A percentile compares a stretch with the other conserved stretches of the same genome.
These are phyloP conservation scores for Acipenser transmontanus DNA, from an alignment of 2,797 vertebrate species.

Conservation along the genomic window DNA sequence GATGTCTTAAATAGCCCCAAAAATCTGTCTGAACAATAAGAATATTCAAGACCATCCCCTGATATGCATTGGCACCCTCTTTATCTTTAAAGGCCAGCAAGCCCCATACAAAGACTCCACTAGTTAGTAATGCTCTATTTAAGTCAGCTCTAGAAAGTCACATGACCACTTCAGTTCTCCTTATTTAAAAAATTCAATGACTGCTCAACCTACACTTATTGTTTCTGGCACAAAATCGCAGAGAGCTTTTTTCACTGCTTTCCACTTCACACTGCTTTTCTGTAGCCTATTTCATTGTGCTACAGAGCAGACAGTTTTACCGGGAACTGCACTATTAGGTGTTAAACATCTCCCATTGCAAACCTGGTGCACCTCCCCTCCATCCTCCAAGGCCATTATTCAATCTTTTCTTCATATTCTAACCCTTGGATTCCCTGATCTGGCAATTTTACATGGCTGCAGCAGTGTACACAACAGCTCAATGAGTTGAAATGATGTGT, in stretches of 20 bases:
- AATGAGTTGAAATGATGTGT: too few species aligned
- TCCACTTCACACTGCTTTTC: too few species aligned
- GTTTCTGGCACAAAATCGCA: background rate
- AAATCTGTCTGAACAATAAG: slow-evolving; percentile 57
- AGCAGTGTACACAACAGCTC: too few species aligned
- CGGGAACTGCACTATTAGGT: background rate
- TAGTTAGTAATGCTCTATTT: slow-evolving; percentile 39
- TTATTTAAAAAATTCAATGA: background rate
- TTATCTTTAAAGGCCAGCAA: slow-evolving; percentile 11
- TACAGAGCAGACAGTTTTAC: background rate
- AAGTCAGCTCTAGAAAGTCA: slow-evolving; percentile 15
- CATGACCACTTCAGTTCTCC: background rate
- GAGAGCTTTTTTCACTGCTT: background rate
- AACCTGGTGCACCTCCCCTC: background rate
- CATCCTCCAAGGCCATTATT: too few species aligned
- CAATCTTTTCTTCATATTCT: too few species aligned
- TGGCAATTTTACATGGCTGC: too few species aligned
- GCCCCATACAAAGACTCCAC: slow-evolving; percentile 20
- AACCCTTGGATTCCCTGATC: too few species aligned
- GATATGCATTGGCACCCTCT: slow-evolving; percentile 36
- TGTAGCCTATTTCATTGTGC: background rate
- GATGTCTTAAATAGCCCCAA: slow-evolving; percentile 21
- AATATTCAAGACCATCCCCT: slow-evolving; percentile 44
- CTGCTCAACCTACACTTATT: background rate
- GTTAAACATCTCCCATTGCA: background rate